phyloP scores from a whole-genome alignment of 2,113 vertebrate genomes.

The Scartelaos histophorus region DNA sequence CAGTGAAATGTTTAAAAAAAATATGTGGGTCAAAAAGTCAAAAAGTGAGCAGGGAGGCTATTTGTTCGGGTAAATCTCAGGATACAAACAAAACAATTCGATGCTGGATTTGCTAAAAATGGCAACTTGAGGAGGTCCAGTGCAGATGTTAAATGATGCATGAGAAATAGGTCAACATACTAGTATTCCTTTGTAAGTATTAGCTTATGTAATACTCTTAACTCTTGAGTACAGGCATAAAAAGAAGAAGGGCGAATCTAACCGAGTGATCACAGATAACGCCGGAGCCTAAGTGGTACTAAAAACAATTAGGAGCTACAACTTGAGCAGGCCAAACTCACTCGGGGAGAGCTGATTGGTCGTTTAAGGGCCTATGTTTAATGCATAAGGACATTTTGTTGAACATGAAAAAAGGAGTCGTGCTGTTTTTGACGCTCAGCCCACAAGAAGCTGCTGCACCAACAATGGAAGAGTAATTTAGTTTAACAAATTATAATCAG shows the following conservation, averaged over 20 bases:
- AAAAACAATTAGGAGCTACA: slow-evolving; percentile 6
- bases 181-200: background rate
- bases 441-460: slow-evolving; percentile 1
- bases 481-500: slow-evolving; percentile 9
- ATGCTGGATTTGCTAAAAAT: slow-evolving; percentile 2
- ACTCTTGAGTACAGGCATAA: background rate
- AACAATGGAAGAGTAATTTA: slow-evolving; percentile 1
- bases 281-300: background rate
- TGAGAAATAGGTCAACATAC: background rate
- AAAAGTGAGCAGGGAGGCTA: background rate
- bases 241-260: background rate
- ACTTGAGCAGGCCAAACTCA: background rate
- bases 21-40: background rate
- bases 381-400: slow-evolving; percentile 4
- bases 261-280: background rate
- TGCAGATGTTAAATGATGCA: background rate
- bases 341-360: background rate
- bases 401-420: slow-evolving; percentile 10
- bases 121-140: background rate
- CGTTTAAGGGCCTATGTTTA: background rate
- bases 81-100: background rate
- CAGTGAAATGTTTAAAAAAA: background rate
- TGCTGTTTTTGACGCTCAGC: slow-evolving; percentile 4
- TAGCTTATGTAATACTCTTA: slow-evolving; percentile 8
- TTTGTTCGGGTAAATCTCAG: background rate